Evolutionary conservation across 2,797 vertebrate genomes (phyloP).

Genomic region (Sebastes flavidus): DNA sequence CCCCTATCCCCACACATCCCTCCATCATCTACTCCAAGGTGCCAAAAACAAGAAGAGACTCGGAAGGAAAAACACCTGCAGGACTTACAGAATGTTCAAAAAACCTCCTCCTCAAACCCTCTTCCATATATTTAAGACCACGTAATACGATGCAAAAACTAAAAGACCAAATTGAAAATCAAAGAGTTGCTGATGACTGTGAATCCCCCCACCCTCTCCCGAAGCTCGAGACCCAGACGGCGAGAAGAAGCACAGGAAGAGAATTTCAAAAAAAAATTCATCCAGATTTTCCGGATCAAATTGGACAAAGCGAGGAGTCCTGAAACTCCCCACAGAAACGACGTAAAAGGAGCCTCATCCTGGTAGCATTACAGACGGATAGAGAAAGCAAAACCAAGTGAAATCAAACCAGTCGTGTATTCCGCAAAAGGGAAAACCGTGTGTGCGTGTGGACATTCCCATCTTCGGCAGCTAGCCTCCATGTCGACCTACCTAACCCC

Average conservation of each 20-base stretch:
- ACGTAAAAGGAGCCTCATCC: constrained; percentile 27
- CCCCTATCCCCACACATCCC: constrained; percentile 19
- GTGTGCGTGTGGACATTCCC: constrained; percentile 84
- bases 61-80: constrained; percentile 70
- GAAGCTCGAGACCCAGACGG: constrained; percentile 80
- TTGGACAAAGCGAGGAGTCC: constrained; percentile 1
- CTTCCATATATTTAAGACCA: constrained; percentile 56
- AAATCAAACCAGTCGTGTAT: constrained; percentile 70
- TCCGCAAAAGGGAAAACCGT: constrained; percentile 81
- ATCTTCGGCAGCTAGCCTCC: constrained; percentile 93
- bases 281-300: constrained; percentile 38
- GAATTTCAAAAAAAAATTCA: constrained; percentile 19
- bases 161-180: constrained; percentile 50
- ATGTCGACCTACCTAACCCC: constrained; percentile 84
- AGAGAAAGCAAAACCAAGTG: constrained; percentile 27
- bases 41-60: constrained; percentile 86
- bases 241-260: constrained; percentile 79
- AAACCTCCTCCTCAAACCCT: constrained; percentile 37
- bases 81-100: constrained; percentile 80
- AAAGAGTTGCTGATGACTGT: constrained; percentile 62
- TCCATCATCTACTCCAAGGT: constrained; percentile 83
- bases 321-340: constrained; percentile 7
- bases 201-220: constrained; percentile 47
- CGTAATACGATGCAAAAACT: constrained; percentile 64
- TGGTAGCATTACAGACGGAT: constrained; percentile 74